Conservation (phyloP, 2,797 vertebrate genomes). For the Apodemus agrarius region DNA sequence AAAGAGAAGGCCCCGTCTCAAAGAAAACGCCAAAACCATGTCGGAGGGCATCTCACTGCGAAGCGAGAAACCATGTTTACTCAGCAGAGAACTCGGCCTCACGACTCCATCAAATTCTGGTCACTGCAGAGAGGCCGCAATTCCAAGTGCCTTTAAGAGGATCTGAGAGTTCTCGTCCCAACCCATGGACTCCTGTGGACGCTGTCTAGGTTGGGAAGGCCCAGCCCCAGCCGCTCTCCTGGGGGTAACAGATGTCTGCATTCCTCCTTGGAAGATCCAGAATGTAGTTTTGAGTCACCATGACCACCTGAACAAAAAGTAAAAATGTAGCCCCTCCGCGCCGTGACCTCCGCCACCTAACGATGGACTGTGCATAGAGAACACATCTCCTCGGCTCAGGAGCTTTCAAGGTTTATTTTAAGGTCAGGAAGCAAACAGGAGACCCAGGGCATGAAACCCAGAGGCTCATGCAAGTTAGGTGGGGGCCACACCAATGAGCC, state of each 20-base stretch:
- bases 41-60: neutral
- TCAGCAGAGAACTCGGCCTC: neutral
- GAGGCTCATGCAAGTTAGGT: neutral
- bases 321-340: neutral
- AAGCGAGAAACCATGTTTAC: neutral
- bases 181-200: too few relatives aligned
- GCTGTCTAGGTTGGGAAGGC: neutral
- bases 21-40: neutral
- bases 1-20: neutral
- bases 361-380: neutral
- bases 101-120: neutral
- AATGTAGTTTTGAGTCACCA: neutral
- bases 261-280: neutral
- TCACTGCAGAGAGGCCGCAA: neutral
- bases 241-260: too few relatives aligned
- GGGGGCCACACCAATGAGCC: neutral
- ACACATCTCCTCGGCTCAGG: neutral
- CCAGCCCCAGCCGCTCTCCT: accelerated
- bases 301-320: neutral
- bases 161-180: neutral
- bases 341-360: neutral
- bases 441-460: neutral
- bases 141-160: neutral
- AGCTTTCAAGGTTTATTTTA: neutral
- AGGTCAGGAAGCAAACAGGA: neutral